These are phyloP conservation scores for Bubalus kerabau DNA, from an alignment of 2,113 vertebrate species.

Conservation along the genomic window DNA sequence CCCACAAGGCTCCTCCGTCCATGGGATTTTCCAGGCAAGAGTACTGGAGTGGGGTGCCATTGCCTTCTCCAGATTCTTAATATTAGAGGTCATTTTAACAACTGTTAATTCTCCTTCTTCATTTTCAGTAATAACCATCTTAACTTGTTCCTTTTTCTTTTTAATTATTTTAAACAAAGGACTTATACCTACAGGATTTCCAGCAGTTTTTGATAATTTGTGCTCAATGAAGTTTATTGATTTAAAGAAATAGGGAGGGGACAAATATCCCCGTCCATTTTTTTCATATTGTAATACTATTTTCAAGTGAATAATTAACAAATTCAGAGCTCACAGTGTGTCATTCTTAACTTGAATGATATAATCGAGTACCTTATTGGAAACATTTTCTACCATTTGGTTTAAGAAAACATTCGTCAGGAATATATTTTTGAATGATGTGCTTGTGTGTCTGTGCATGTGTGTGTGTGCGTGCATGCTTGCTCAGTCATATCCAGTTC, in stretches of 20 bases:
- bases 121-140: neutral
- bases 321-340: neutral
- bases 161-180: constrained; percentile 33
- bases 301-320: neutral
- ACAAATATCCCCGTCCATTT: neutral
- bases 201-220: neutral
- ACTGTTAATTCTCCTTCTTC: neutral
- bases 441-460: neutral
- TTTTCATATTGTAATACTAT: neutral
- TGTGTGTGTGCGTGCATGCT: fast-evolving
- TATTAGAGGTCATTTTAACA: neutral
- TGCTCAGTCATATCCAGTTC: neutral
- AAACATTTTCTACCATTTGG: neutral
- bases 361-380: neutral
- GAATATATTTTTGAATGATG: neutral
- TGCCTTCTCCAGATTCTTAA: neutral
- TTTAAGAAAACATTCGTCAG: neutral
- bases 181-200: neutral
- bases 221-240: neutral
- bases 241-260: neutral
- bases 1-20: too few species aligned
- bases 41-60: too few species aligned
- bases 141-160: neutral
- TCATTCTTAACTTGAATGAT: neutral
- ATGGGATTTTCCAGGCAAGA: too few species aligned